Evolutionary conservation across 2,113 vertebrate genomes (phyloP).

Genomic region (Dipodomys ordii): DNA sequence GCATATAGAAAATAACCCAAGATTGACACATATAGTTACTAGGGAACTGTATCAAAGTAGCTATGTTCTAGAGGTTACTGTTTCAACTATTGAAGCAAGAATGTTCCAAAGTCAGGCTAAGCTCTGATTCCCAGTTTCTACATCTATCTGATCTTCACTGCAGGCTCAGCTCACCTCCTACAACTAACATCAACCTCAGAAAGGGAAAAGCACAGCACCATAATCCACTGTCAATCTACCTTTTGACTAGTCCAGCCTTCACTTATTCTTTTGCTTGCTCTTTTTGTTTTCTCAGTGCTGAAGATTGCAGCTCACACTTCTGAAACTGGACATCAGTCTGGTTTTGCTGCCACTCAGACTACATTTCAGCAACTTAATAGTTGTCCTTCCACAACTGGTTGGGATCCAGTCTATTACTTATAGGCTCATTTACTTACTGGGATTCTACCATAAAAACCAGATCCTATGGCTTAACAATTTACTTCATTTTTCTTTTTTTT

Average conservation of each 20-base stretch:
- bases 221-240: neutral
- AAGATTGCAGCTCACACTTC: neutral
- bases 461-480: neutral
- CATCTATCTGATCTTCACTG: neutral
- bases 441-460: neutral
- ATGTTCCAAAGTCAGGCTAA: slow-evolving; percentile 49
- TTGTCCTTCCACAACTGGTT: neutral
- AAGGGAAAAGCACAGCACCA: neutral
- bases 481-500: neutral
- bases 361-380: neutral
- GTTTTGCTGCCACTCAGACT: neutral
- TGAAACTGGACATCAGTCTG: neutral
- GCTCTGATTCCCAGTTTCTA: neutral
- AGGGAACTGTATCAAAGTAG: neutral
- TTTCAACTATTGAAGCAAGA: slow-evolving; percentile 10
- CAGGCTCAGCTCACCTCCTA: slow-evolving; percentile 6
- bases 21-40: neutral
- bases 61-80: neutral
- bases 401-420: neutral
- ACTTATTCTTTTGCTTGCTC: neutral
- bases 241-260: neutral
- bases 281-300: neutral
- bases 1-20: neutral
- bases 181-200: neutral
- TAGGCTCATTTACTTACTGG: neutral